Evolutionary conservation across 2,888 invertebrate genomes (phyloP).

Genomic region (Macrophya alboannulata): DNA sequence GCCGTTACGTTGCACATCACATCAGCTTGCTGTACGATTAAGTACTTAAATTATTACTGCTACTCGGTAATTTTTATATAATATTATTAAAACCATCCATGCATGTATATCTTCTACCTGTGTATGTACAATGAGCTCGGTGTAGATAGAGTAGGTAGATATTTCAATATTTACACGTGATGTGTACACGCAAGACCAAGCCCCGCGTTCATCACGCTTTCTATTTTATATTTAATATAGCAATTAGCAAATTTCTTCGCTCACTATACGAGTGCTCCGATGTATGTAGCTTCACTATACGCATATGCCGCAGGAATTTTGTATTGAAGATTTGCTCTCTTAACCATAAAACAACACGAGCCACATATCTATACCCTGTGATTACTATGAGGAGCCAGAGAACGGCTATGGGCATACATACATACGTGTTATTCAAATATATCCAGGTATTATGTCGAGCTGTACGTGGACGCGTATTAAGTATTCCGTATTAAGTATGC

Average conservation of each 20-base stretch:
- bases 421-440: constrained; percentile 41
- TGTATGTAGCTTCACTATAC: background rate
- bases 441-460: constrained; percentile 35
- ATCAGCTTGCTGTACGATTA: background rate
- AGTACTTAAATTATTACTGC: constrained; percentile 18
- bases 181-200: constrained; percentile 18
- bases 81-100: background rate
- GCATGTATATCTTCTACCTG: background rate
- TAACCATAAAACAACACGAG: background rate
- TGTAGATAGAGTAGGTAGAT: background rate
- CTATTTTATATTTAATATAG: constrained; percentile 31
- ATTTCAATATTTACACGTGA: constrained; percentile 27
- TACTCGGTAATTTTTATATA: constrained; percentile 30
- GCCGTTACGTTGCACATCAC: constrained; percentile 23
- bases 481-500: constrained; percentile 35
- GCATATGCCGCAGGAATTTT: background rate
- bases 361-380: background rate
- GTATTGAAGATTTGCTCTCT: background rate
- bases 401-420: background rate
- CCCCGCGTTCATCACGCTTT: constrained; percentile 1
- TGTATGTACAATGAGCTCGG: background rate
- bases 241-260: constrained; percentile 22
- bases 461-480: constrained; percentile 14
- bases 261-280: background rate
- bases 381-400: constrained; percentile 12